Percentiles rank a stretch among this genome's conserved stretches.
Evolutionary conservation across 2,113 vertebrate genomes (phyloP).

Genomic region (Paracanthobrama guichenoti): DNA sequence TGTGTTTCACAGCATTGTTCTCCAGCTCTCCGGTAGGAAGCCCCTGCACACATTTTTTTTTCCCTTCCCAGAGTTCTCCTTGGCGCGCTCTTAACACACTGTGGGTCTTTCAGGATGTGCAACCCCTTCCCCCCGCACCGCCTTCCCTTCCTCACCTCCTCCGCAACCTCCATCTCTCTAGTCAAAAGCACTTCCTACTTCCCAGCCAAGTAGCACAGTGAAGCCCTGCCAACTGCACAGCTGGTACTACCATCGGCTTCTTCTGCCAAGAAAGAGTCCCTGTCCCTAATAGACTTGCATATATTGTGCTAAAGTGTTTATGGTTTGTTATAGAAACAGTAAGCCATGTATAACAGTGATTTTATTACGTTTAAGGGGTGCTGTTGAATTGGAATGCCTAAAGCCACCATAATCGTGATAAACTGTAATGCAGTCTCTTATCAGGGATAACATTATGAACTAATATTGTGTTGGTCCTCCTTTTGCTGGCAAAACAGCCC

Average conservation of each 20-base stretch:
- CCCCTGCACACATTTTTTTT: slow-evolving; percentile 17
- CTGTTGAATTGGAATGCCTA: background rate
- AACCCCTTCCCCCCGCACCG: background rate
- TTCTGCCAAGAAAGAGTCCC: slow-evolving; percentile 17
- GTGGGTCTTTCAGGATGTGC: slow-evolving; percentile 50
- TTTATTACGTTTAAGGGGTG: background rate
- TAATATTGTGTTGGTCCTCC: no score
- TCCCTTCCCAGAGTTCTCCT: slow-evolving; percentile 15
- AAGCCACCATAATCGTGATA: background rate
- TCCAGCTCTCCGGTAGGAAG: slow-evolving; percentile 55
- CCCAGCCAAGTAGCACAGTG: slow-evolving; percentile 2
- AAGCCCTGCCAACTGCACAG: slow-evolving; percentile 8
- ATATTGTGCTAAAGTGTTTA: background rate
- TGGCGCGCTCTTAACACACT: background rate
- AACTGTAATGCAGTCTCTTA: background rate
- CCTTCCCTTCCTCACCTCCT: background rate
- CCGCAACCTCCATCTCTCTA: background rate
- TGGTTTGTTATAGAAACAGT: background rate
- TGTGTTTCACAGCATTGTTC: slow-evolving; percentile 58
- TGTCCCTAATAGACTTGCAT: background rate
- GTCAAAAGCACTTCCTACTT: slow-evolving; percentile 47
- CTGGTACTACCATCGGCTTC: slow-evolving; percentile 29
- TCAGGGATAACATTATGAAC: no score
- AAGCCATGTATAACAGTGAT: background rate
- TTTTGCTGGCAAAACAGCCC: no score